Conservation (phyloP, 2,113 vertebrate genomes). For the Solea solea region DNA sequence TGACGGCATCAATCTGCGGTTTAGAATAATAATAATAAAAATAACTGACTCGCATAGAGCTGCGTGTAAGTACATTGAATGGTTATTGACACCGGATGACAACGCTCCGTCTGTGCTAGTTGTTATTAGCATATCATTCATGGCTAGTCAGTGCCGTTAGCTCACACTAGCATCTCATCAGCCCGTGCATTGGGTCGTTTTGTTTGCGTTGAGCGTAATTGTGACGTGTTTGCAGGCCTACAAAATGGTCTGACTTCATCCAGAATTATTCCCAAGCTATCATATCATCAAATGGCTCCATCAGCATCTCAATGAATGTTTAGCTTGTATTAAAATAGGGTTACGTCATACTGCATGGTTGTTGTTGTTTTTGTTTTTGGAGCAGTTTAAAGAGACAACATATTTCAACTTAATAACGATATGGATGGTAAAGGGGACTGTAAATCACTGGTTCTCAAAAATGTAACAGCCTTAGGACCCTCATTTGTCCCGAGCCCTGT, state of each 20-base stretch:
- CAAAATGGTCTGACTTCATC: not conserved
- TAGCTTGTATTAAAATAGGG: no score
- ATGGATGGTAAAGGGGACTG: no score
- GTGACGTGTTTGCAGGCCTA: not conserved
- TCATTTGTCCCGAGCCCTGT: no score
- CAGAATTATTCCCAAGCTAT: no score
- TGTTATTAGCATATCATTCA: slow-evolving; percentile 50
- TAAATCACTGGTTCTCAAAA: no score
- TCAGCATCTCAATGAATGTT: no score
- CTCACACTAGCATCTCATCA: not conserved
- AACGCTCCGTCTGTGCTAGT: slow-evolving; percentile 6
- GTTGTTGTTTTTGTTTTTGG: not conserved
- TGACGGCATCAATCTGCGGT: accelerated
- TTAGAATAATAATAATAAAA: no score
- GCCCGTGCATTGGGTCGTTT: not conserved
- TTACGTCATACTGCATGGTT: not conserved
- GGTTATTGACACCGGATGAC: accelerated
- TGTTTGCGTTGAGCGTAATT: not conserved
- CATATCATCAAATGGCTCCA: no score
- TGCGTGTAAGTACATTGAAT: not conserved
- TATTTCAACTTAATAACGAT: no score
- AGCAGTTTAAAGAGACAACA: no score
- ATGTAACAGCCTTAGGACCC: no score
- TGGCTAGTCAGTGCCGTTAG: slow-evolving; percentile 1
- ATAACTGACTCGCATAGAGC: accelerated